Conservation (phyloP, 2,113 vertebrate species). For the Paracanthobrama guichenoti region DNA sequence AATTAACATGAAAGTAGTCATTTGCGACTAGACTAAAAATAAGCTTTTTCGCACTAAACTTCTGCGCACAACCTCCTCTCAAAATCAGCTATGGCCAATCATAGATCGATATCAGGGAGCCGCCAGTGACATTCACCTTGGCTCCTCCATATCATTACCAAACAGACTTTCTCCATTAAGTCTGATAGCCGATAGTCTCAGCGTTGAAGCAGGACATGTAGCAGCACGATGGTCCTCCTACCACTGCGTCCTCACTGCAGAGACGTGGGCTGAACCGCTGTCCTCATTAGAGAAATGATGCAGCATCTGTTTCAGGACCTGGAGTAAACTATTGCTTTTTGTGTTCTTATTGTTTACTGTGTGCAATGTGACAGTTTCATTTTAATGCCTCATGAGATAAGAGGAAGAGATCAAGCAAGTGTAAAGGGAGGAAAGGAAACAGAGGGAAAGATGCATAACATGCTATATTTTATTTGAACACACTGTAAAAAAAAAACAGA, state of each 20-base stretch:
- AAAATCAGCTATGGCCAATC: conserved; percentile 15
- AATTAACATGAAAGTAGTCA: neutral
- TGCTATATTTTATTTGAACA: neutral
- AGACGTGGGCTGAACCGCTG: neutral
- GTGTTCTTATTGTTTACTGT: neutral
- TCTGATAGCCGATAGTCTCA: conserved; percentile 48
- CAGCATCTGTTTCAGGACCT: neutral
- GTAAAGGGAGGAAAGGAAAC: neutral
- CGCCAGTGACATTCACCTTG: neutral
- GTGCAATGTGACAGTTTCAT: neutral
- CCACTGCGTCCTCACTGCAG: neutral
- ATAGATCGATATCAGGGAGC: conserved; percentile 36
- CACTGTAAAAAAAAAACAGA: too few species aligned
- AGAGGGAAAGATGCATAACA: neutral
- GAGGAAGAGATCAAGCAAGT: neutral
- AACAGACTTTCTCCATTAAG: conserved; percentile 54
- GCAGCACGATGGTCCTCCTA: neutral
- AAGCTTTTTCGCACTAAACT: neutral
- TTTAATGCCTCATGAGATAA: neutral
- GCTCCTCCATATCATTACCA: conserved; percentile 33
- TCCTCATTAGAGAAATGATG: conserved; percentile 34
- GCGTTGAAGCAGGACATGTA: neutral
- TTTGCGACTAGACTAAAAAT: neutral
- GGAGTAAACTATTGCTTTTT: neutral
- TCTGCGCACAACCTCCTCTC: neutral